Conservation (phyloP, 2,797 vertebrate genomes). For the Aphelocoma californica region DNA sequence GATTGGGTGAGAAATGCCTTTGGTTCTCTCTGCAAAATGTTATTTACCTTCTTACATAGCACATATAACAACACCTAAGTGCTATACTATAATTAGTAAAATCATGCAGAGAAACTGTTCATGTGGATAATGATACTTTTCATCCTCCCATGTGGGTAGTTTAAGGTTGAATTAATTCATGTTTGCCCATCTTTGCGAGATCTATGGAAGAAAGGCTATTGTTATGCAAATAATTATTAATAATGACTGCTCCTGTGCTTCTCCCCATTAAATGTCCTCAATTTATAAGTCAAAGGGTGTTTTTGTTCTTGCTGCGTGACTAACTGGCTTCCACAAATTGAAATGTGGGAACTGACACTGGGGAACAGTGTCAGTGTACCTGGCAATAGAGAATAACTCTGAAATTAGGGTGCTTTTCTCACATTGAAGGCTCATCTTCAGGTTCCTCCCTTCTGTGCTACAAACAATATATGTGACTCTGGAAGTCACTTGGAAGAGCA, state of each 20-base stretch:
- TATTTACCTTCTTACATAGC: conserved; percentile 33
- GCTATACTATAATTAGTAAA: conserved; percentile 64
- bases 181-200: conserved; percentile 48
- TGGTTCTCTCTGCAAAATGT: not conserved
- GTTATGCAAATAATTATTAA: conserved; percentile 67
- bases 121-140: conserved; percentile 62
- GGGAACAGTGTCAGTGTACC: not conserved
- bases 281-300: conserved; percentile 45
- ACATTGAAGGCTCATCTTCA: not conserved
- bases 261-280: conserved; percentile 24
- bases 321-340: not conserved
- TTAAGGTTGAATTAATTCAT: conserved; percentile 67
- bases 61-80: conserved; percentile 49
- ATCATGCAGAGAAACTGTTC: conserved; percentile 54
- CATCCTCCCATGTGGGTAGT: conserved; percentile 53
- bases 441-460: not conserved
- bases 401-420: not conserved
- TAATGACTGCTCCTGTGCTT: conserved; percentile 36
- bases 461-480: not conserved
- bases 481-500: not conserved
- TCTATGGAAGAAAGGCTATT: conserved; percentile 31
- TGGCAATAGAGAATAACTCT: not conserved
- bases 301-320: conserved; percentile 3
- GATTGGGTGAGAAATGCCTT: not conserved
- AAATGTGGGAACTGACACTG: not conserved